phyloP scores from a whole-genome alignment of 2,888 invertebrate genomes.

The Patella caerulea region DNA sequence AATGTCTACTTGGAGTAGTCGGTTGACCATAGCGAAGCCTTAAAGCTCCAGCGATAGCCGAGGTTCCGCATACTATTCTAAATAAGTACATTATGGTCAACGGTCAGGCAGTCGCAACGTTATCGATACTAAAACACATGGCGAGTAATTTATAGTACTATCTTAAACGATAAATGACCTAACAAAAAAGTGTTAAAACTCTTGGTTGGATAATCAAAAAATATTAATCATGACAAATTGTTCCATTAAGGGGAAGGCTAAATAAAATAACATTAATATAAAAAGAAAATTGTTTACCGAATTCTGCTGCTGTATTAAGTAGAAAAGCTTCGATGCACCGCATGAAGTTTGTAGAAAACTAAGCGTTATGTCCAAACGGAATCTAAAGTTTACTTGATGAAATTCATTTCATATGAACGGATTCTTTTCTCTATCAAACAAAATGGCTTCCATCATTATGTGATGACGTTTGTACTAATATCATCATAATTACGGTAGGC shows the following conservation, averaged over 20 bases:
- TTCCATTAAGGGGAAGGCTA: too few relatives aligned
- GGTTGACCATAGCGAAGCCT: too few relatives aligned
- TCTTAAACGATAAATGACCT: background rate
- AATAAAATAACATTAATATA: too few relatives aligned
- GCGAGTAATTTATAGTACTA: slow-evolving; percentile 33
- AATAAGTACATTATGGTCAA: slow-evolving; percentile 24
- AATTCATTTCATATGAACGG: slow-evolving; percentile 1
- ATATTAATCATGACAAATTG: too few relatives aligned
- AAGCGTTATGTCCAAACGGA: background rate
- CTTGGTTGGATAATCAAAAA: too few relatives aligned
- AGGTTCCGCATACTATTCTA: slow-evolving; percentile 2
- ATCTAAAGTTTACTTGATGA: slow-evolving; percentile 3
- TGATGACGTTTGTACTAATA: slow-evolving; percentile 34
- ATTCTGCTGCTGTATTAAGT: too few relatives aligned
- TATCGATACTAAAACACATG: slow-evolving; percentile 33
- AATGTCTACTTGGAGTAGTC: too few relatives aligned
- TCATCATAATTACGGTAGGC: slow-evolving; percentile 35
- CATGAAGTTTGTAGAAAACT: background rate
- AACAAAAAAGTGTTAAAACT: too few relatives aligned
- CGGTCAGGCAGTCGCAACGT: background rate
- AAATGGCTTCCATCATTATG: slow-evolving; percentile 38
- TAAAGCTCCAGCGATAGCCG: too few relatives aligned
- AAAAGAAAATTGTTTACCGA: too few relatives aligned
- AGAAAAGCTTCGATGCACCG: background rate
- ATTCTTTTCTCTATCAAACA: slow-evolving; percentile 29